phyloP scores from a whole-genome alignment of 1,140 invertebrate species.

The Zaprionus camerounensis region DNA sequence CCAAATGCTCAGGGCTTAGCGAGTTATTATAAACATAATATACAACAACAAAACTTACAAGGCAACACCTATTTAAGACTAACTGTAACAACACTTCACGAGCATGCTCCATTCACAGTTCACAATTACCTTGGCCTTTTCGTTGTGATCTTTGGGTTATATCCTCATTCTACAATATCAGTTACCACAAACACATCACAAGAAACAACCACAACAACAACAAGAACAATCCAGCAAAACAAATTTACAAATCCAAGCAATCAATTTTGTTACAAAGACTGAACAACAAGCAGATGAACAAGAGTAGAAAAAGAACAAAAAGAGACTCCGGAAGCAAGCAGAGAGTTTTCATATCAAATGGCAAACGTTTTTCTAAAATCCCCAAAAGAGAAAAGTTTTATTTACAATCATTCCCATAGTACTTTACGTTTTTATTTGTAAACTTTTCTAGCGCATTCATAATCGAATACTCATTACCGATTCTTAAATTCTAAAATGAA shows the following conservation, averaged over 20 bases:
- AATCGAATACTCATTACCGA: slow-evolving; percentile 24
- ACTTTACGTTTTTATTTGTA: slow-evolving; percentile 19
- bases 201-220: slow-evolving; percentile 48
- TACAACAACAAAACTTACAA: slow-evolving; percentile 49
- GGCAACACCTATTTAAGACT: slow-evolving; percentile 63
- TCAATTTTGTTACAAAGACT: slow-evolving; percentile 79
- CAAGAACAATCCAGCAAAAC: slow-evolving; percentile 76
- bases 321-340: slow-evolving; percentile 25
- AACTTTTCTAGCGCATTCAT: slow-evolving; percentile 58
- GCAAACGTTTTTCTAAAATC: slow-evolving; percentile 47
- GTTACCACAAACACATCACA: slow-evolving; percentile 40
- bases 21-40: slow-evolving; percentile 71
- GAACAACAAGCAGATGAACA: slow-evolving; percentile 32
- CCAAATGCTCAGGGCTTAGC: slow-evolving; percentile 83
- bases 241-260: slow-evolving; percentile 79
- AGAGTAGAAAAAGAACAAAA: background rate
- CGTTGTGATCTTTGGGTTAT: slow-evolving; percentile 50
- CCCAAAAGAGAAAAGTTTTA: slow-evolving; percentile 46
- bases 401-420: slow-evolving; percentile 33
- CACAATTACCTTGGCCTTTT: slow-evolving; percentile 49
- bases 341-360: slow-evolving; percentile 52
- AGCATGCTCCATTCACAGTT: slow-evolving; percentile 76
- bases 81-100: slow-evolving; percentile 76
- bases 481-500: slow-evolving; percentile 52
- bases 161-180: slow-evolving; percentile 38